Base-by-base conservation (phyloP, 53 echinoderm and acorn worm genomes). In the Stichopus horrens region DNA sequence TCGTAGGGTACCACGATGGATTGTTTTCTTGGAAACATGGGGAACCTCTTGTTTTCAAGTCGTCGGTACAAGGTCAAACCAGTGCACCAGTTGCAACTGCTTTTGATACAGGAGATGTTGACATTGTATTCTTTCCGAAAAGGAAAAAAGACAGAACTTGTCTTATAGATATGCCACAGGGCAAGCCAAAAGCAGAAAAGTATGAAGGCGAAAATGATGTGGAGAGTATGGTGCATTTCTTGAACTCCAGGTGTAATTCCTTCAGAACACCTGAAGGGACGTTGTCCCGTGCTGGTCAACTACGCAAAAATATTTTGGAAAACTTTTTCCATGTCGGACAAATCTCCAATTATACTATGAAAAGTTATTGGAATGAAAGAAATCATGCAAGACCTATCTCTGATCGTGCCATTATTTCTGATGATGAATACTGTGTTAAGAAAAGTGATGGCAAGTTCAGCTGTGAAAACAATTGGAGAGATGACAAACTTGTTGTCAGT, bases 161-260 rank as follows among this genome's bases (percentile, higher is more conserved):
- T 63, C 90, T 96, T 11, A 14, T 90, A 52, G 4, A 58, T 4
- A 77, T 86, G 5, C 54, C 57, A n/a, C 57, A 85, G 56, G 13
- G 10, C 9, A 86, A 77, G 16, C 93, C 94, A 5, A 86, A 86
- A 21, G 94, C 93, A 7, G 95, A 92, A 54, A 75, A 7, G 5
- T 96, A 89, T 68, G 71, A 18, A 5, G 92, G 91, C 52, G 89
- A 82, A 16, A 11, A 86, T 23, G 83, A 77, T 18, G 71, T 80
- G 19, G 57, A 83, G 63, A 75, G 76, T 21, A 59, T 95, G 55
- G 81, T 96, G 14, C 90, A 95, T 7, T 96, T 93, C 73, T 79
- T 96, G 65, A 96, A 96, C 82, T 58, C 74, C 1, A 93, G 90
- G 37, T 96, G 96, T 78, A 54, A 88, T 73, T 92, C 95, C 4